phyloP scores from a whole-genome alignment of 2,888 invertebrate species.

The Eilema caniola region DNA sequence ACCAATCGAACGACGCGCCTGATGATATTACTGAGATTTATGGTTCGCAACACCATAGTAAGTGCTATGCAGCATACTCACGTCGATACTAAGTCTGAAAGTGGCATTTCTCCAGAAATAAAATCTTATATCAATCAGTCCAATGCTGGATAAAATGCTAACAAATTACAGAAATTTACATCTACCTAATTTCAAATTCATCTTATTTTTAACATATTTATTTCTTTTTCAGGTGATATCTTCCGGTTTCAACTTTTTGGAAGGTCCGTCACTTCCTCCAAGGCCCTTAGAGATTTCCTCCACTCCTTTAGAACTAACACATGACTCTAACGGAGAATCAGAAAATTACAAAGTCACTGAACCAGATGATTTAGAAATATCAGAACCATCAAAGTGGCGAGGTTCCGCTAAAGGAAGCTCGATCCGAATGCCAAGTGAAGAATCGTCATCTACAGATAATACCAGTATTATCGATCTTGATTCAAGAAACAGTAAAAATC shows the following conservation, averaged over 20 bases:
- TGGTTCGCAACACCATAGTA: background rate
- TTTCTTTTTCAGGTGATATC: constrained; percentile 74
- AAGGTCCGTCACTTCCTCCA: constrained; percentile 67
- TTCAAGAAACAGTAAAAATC: constrained; percentile 64
- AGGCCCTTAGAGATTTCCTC: constrained; percentile 82
- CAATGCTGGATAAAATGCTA: too few species aligned
- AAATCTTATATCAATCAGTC: background rate
- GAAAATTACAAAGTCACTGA: constrained; percentile 82
- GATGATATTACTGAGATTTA: background rate
- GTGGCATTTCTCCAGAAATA: background rate
- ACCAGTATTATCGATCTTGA: constrained; percentile 81
- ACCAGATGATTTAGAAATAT: constrained; percentile 86
- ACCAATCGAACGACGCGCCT: background rate
- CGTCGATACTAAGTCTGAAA: background rate
- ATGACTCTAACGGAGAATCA: constrained; percentile 67
- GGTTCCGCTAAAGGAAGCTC: constrained; percentile 89
- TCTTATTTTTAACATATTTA: background rate
- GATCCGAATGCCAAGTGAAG: constrained; percentile 89
- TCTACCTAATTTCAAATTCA: background rate
- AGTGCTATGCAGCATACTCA: background rate
- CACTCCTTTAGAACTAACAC: constrained; percentile 71
- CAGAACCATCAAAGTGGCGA: constrained; percentile 89
- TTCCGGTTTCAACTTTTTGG: constrained; percentile 76
- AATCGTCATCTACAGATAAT: constrained; percentile 81
- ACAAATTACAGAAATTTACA: background rate